Evolutionary conservation across 1,140 invertebrate genomes (phyloP).

Genomic region (Lepidurus apus): DNA sequence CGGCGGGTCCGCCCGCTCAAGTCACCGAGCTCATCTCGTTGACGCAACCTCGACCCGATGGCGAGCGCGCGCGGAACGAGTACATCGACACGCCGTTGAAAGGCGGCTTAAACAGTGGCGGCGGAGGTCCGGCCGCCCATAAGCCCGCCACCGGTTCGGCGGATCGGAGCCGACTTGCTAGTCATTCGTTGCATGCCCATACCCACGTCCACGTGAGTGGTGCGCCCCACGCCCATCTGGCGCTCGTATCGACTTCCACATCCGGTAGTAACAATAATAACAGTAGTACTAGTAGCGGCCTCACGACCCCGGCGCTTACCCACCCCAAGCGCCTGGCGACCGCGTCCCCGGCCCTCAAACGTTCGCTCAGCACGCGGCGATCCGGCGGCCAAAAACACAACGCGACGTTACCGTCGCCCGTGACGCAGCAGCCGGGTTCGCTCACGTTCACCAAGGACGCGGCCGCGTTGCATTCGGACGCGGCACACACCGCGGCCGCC

Average conservation of each 20-base stretch:
- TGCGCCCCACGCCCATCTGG: constrained; percentile 41
- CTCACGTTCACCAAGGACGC: constrained; percentile 38
- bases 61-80: constrained; percentile 69
- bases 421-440: constrained; percentile 38
- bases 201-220: constrained; percentile 38
- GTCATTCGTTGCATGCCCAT: constrained; percentile 34
- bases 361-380: constrained; percentile 28
- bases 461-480: constrained; percentile 54
- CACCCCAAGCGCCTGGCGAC: constrained; percentile 39
- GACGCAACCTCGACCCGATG: constrained; percentile 65
- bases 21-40: constrained; percentile 47
- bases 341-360: constrained; percentile 34
- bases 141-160: not conserved
- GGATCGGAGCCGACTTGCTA: constrained; percentile 14
- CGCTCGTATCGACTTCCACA: constrained; percentile 39
- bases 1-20: constrained; percentile 40
- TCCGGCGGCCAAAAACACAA: not conserved
- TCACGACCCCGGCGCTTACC: constrained; percentile 40
- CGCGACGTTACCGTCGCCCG: constrained; percentile 28
- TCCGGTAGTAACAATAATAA: constrained; percentile 30
- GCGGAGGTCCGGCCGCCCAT: constrained; percentile 17
- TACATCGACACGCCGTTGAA: constrained; percentile 74
- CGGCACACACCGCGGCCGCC: constrained; percentile 53
- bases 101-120: constrained; percentile 41
- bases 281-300: constrained; percentile 40